These are phyloP conservation scores for Callopanchax toddi DNA, from an alignment of 2,113 vertebrate genomes.

Conservation along the genomic window DNA sequence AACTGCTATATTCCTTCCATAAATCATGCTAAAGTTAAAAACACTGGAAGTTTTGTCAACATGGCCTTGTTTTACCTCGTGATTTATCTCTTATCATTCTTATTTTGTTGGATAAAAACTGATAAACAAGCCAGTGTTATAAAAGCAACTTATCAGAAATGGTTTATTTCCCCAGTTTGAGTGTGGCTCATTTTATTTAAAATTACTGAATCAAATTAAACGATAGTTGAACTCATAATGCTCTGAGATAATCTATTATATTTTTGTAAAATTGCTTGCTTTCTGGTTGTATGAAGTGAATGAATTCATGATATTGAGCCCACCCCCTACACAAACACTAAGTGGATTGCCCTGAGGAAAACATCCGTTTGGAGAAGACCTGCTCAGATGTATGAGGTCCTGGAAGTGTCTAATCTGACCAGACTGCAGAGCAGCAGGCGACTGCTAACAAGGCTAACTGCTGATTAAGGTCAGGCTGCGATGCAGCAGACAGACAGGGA, in stretches of 20 bases:
- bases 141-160: too few relatives aligned
- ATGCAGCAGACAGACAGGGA: constrained; percentile 30
- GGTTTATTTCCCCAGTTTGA: too few relatives aligned
- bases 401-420: constrained; percentile 67
- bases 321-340: constrained; percentile 22
- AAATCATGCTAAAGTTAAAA: too few relatives aligned
- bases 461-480: constrained; percentile 73
- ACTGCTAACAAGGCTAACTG: constrained; percentile 70
- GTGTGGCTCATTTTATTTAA: neutral
- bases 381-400: constrained; percentile 53
- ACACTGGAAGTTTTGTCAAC: too few relatives aligned
- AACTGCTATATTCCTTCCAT: too few relatives aligned
- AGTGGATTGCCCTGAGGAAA: constrained; percentile 64
- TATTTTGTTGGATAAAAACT: too few relatives aligned
- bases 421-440: constrained; percentile 69
- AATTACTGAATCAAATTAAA: neutral
- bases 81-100: too few relatives aligned
- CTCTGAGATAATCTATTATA: neutral
- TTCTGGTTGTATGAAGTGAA: neutral
- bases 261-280: neutral
- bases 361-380: constrained; percentile 46
- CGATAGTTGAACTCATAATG: neutral
- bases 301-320: constrained; percentile 13
- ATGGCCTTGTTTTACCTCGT: too few relatives aligned
- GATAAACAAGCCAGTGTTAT: too few relatives aligned